Conservation (phyloP, 2,113 vertebrate species). For the Neomonachus schauinslandi region DNA sequence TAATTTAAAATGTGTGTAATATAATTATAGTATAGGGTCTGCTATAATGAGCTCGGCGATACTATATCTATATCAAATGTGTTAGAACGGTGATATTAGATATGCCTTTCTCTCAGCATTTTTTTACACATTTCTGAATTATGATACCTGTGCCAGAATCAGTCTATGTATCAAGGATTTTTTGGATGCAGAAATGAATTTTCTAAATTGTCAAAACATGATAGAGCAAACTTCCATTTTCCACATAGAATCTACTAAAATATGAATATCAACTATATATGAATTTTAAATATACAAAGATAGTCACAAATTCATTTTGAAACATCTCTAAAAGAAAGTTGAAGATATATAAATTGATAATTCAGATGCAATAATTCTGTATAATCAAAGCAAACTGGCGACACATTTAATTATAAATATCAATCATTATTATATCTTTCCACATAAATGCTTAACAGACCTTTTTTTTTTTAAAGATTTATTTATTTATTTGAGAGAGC, state of each 20-base stretch:
- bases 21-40: conserved; percentile 82
- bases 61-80: conserved; percentile 86
- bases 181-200: conserved; percentile 88
- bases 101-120: conserved; percentile 87
- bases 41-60: conserved; percentile 76
- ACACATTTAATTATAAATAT: background rate
- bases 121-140: conserved; percentile 88
- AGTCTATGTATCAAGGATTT: conserved; percentile 89
- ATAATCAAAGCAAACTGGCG: background rate
- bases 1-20: conserved; percentile 84
- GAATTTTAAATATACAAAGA: conserved; percentile 85
- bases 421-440: background rate
- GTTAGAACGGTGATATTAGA: conserved; percentile 86
- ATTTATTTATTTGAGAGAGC: too few species aligned
- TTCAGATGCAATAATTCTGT: background rate
- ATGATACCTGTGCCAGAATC: conserved; percentile 87
- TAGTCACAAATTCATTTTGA: conserved; percentile 72
- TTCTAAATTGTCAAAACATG: conserved; percentile 90
- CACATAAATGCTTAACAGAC: background rate
- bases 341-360: conserved; percentile 7
- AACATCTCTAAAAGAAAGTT: conserved; percentile 53
- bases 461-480: background rate
- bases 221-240: conserved; percentile 89
- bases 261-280: conserved; percentile 89
- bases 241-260: conserved; percentile 85